phyloP scores from a whole-genome alignment of 2,888 invertebrate species.

The Abrostola triplasia region DNA sequence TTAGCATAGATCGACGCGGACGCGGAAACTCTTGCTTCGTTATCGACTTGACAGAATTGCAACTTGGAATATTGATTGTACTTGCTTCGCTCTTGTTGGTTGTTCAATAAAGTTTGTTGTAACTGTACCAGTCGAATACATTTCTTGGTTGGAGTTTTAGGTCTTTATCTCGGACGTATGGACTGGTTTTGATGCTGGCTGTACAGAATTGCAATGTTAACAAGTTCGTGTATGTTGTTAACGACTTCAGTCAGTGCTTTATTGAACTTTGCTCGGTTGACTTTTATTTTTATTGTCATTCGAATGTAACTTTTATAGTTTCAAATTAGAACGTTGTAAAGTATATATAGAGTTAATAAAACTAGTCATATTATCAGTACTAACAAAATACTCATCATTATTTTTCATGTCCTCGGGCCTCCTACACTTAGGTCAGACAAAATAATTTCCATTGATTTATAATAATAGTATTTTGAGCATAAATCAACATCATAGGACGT shows the following conservation, averaged over 20 bases:
- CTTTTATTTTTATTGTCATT: no score
- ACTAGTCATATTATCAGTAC: not conserved
- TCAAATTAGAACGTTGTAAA: no score
- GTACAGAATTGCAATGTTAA: not conserved
- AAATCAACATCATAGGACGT: not conserved
- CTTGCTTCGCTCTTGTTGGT: slow-evolving; percentile 38
- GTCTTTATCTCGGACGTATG: not conserved
- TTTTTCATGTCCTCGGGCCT: no score
- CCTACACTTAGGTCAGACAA: no score
- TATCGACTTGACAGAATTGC: slow-evolving; percentile 64
- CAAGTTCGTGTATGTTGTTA: not conserved
- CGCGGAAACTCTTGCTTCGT: slow-evolving; percentile 66
- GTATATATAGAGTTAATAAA: not conserved
- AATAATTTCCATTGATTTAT: no score
- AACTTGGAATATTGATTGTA: slow-evolving; percentile 58
- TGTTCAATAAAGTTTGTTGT: slow-evolving; percentile 35
- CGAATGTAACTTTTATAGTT: no score
- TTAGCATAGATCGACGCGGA: slow-evolving; percentile 66
- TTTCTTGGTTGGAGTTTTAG: not conserved
- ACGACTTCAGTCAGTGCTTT: no score
- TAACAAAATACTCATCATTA: no score
- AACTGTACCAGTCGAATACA: slow-evolving; percentile 25
- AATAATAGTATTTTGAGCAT: no score
- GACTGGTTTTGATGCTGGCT: not conserved
- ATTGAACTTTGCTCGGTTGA: no score